Base-by-base conservation (phyloP, 92 coral and sea anemone species). In the Pocillopora meandrina region DNA sequence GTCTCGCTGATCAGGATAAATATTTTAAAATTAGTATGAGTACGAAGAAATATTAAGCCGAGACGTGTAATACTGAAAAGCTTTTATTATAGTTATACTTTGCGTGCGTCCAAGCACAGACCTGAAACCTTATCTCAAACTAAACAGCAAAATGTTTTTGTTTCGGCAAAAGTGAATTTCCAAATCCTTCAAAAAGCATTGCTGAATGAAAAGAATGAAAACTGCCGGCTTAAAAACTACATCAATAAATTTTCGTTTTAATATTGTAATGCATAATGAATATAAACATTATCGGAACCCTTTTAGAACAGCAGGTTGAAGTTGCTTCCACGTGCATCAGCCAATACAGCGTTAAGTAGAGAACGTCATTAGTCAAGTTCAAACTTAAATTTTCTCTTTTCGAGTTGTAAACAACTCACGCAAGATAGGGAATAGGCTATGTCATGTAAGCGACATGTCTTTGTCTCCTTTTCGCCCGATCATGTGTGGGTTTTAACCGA, bases 261-360 rank as follows among this genome's bases (percentile, higher is more conserved):
- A 33, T 70, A 70, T 70, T 70, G 74, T 11, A 21, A 70, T 18
- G 21, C 18, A 15, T 70, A 70, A 70, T 35, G 42, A 36, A 70
- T 70, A 70, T 70, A 35, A 70, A 70, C 18, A 70, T 70, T 70
- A 55, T 1, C 14, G 68, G 0, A 7, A 55, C 21, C 1, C 31
- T 68, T 0, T 68, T 81, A 3, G 60, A 69, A 33, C 13, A 58
- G 49, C 13, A 17, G 13, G 6, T 13, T 17, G 59, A 20, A 79
- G 74, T 80, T 68, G 31, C 31, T 65, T 14, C 14, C 76, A 81
- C 84, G 84, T 56, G 76, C 47, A 17, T 16, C 5, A 67, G 21
- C 84, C 66, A 68, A 69, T 80, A 80, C 67, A 21, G 12, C 63
- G 64, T 63, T 62, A 36, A n/a, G 33, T n/a, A 19, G 73, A n/a